Conservation (phyloP, 2,888 invertebrate species). For the Axea sp. region DNA sequence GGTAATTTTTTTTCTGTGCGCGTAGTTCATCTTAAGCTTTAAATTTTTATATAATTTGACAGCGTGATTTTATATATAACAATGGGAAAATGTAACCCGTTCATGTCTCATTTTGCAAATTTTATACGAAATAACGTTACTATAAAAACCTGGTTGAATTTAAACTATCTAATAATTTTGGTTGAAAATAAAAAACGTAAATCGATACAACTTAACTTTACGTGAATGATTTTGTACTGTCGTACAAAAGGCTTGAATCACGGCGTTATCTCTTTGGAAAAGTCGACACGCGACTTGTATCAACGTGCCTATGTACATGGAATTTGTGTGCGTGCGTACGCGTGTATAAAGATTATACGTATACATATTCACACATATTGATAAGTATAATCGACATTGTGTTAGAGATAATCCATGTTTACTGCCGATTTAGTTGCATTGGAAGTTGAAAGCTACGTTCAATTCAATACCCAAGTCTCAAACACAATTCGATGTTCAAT, state of each 20-base stretch:
- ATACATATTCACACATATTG: slow-evolving; percentile 39
- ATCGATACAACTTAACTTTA: slow-evolving; percentile 23
- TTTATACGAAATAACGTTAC: too few species aligned
- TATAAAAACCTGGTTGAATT: too few species aligned
- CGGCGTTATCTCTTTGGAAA: slow-evolving; percentile 54
- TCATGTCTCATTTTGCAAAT: too few species aligned
- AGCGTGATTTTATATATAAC: too few species aligned
- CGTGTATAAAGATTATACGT: slow-evolving; percentile 30
- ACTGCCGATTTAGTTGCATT: slow-evolving; percentile 67
- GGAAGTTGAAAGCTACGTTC: slow-evolving; percentile 59
- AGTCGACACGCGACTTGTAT: slow-evolving; percentile 49
- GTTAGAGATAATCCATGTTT: slow-evolving; percentile 66
- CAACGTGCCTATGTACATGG: slow-evolving; percentile 4
- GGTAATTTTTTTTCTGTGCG: too few species aligned
- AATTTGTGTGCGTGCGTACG: slow-evolving; percentile 12
- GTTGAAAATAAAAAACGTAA: slow-evolving; percentile 25
- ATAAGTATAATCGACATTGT: slow-evolving; percentile 56
- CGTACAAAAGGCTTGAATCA: slow-evolving; percentile 43
- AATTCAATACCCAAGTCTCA: slow-evolving; percentile 55
- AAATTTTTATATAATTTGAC: too few species aligned
- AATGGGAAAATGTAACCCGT: too few species aligned
- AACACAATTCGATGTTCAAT: slow-evolving; percentile 59
- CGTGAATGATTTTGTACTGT: slow-evolving; percentile 27
- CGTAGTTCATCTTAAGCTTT: too few species aligned
- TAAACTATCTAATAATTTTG: slow-evolving; percentile 4